Percentiles rank a stretch among this genome's conserved stretches.
Conservation (phyloP, 2,113 vertebrate genomes). For the Phalacrocorax pelagicus region DNA sequence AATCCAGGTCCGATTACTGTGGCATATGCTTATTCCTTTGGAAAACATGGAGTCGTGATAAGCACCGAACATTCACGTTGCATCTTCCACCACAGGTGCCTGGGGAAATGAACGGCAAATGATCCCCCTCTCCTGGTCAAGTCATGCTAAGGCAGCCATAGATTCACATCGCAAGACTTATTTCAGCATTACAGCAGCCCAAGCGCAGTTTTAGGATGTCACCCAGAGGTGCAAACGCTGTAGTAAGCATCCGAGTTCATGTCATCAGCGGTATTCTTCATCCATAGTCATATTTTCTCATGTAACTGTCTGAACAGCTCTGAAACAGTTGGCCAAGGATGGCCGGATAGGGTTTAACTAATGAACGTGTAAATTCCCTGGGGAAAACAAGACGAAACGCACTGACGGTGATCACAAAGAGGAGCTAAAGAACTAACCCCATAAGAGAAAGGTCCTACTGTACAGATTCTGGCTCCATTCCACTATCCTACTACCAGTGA, state of each 20-base stretch:
- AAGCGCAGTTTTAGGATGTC: background rate
- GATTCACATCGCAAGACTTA: background rate
- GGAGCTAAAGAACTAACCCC: background rate
- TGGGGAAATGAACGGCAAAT: background rate
- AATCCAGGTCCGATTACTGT: background rate
- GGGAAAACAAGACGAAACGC: background rate
- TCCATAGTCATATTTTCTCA: too few species aligned
- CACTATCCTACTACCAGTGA: background rate
- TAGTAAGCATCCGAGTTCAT: accelerated
- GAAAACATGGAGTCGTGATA: background rate
- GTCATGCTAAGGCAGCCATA: background rate
- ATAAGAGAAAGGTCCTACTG: background rate
- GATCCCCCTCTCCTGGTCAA: constrained; percentile 68
- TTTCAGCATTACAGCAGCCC: background rate
- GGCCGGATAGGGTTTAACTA: background rate
- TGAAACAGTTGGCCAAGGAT: background rate
- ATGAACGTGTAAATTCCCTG: background rate
- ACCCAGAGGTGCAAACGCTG: background rate
- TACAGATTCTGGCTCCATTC: background rate
- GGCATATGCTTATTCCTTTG: background rate
- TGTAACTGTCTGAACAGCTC: background rate
- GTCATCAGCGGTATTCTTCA: background rate
- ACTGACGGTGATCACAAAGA: background rate
- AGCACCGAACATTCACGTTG: accelerated
- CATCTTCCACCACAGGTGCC: accelerated